Base-by-base conservation (phyloP, 53 echinoderm and acorn worm species). In the Holothuria leucospilota region DNA sequence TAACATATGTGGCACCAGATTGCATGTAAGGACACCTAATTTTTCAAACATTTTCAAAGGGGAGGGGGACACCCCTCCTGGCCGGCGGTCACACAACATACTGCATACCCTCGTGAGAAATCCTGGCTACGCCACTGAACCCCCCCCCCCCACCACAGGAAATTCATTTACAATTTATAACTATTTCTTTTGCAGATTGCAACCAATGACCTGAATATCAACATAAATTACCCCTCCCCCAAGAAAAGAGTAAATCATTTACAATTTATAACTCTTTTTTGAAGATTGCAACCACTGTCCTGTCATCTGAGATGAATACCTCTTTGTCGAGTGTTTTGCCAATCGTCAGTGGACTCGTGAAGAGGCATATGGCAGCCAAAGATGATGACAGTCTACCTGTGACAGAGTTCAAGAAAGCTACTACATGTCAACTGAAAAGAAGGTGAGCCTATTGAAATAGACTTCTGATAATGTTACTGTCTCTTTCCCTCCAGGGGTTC, bases 241-340 rank as follows among this genome's bases (percentile, higher is more conserved):
- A 46, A 2, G 6, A 46, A 46, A 46, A 0, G 46, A 8, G 4
- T 40, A 11, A 2, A 46, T 46, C 11, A 46, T 46, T 46, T 46
- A 46, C 46, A 9, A 46, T 9, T 46, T 9, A 9, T 46, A 46
- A 46, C 46, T 5, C 3, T 46, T 46, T 11, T 0, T 46, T 46
- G 46, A 2, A 46, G 18, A 56, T 16, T 56, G 18, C 56, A 56
- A 15, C 56, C 56, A 56, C 28, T 27, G 27, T 67, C 26, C 28
- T 71, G 85, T 85, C 85, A n/a, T n/a, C 68, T 71, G 85, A 60
- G 58, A 51, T n/a, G 60, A 85, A 71, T 52, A 71, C 85, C 38
- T 67, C 52, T 23, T 38, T 58, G 56, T 72, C 72, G 16, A 14
- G 68, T 71, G 71, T 85, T 52, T 23, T 69, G 18, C 85, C 85